These are phyloP conservation scores for Balaenoptera acutorostrata DNA, from an alignment of 2,113 vertebrate species.

Conservation along the genomic window DNA sequence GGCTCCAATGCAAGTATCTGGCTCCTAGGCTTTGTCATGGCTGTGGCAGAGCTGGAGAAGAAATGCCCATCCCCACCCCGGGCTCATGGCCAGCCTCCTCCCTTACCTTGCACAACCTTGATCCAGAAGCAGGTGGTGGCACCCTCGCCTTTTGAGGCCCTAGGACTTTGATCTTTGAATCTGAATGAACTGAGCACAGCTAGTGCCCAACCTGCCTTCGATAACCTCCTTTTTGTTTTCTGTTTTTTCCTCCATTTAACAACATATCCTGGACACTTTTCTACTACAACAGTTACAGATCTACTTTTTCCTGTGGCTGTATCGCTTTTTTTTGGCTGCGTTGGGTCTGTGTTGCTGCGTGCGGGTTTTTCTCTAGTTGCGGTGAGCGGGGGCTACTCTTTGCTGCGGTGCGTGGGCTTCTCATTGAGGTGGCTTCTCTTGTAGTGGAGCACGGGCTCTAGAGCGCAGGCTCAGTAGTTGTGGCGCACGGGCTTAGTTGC, in stretches of 20 bases:
- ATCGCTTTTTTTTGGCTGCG: background rate
- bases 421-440: no score
- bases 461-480: no score
- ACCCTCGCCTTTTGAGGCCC: background rate
- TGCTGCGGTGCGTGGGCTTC: no score
- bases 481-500: no score
- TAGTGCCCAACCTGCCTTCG: background rate
- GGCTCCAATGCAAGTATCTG: background rate
- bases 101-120: constrained; percentile 16
- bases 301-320: background rate
- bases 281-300: background rate
- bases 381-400: no score
- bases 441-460: no score
- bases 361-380: no score
- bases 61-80: background rate
- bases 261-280: background rate
- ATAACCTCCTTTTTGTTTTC: background rate
- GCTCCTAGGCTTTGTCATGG: background rate
- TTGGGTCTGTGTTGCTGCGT: no score
- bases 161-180: constrained; percentile 48
- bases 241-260: background rate
- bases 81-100: background rate
- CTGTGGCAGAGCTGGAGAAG: background rate
- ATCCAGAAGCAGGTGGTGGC: background rate
- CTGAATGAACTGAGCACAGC: constrained; percentile 26